Evolutionary conservation across 2,797 vertebrate genomes (phyloP).

Genomic region (Poecilia wingei): DNA sequence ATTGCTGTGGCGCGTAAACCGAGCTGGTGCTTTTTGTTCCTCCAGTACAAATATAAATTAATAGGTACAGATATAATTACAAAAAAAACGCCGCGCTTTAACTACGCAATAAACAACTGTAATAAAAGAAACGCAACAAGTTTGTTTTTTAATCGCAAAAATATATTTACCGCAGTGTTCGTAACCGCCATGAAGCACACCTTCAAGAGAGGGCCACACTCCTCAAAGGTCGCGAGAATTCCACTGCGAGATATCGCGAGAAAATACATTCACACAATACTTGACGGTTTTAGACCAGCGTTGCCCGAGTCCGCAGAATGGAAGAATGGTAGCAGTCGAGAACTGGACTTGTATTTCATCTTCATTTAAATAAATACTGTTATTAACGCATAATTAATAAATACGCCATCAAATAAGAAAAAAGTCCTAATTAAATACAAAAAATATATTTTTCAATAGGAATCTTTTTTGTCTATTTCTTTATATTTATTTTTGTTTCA

Average conservation of each 20-base stretch:
- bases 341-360: background rate
- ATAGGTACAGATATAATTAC: fast-evolving
- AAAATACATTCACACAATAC: background rate
- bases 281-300: background rate
- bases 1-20: slow-evolving; percentile 49
- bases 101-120: background rate
- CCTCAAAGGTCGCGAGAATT: slow-evolving; percentile 57
- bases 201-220: slow-evolving; percentile 58
- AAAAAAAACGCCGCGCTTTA: background rate
- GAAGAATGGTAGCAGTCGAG: background rate
- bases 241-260: slow-evolving; percentile 59
- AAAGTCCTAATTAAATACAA: background rate
- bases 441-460: background rate
- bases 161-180: slow-evolving; percentile 81
- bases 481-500: background rate
- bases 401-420: background rate
- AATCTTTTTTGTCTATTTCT: background rate
- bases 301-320: background rate
- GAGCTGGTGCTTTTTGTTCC: background rate
- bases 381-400: background rate
- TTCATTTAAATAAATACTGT: background rate
- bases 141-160: slow-evolving; percentile 27
- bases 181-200: slow-evolving; percentile 83
- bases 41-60: background rate
- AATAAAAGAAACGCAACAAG: slow-evolving; percentile 2